These are phyloP conservation scores for Drosophila subobscura DNA, from an alignment of 1,140 invertebrate species.

Conservation along the genomic window DNA sequence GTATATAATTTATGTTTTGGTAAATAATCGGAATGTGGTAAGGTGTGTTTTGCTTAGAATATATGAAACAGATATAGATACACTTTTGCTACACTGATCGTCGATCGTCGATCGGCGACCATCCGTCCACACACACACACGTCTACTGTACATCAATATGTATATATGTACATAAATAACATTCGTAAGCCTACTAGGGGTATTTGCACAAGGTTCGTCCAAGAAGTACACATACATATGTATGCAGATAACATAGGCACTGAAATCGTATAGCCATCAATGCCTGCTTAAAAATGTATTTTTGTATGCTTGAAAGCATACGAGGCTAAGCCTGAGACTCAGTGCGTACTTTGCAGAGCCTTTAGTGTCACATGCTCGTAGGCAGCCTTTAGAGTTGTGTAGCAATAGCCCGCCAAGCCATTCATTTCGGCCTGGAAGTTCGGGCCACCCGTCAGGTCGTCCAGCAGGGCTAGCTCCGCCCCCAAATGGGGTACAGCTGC, in stretches of 20 bases:
- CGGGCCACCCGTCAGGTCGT: slow-evolving; percentile 77
- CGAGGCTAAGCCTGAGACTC: slow-evolving; percentile 11
- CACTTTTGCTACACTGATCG: slow-evolving; percentile 22
- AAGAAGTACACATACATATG: slow-evolving; percentile 10
- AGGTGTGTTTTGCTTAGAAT: slow-evolving; percentile 33
- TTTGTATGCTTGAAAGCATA: slow-evolving; percentile 2
- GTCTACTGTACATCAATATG: neutral
- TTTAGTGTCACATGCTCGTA: slow-evolving; percentile 64
- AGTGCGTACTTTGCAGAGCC: slow-evolving; percentile 47
- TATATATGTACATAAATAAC: slow-evolving; percentile 17
- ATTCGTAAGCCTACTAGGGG: slow-evolving; percentile 26
- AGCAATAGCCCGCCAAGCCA: slow-evolving; percentile 82
- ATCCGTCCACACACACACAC: no score
- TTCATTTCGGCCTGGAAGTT: slow-evolving; percentile 82
- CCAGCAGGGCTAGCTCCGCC: slow-evolving; percentile 77
- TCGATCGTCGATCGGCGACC: neutral
- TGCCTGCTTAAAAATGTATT: slow-evolving; percentile 22
- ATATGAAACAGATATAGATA: slow-evolving; percentile 44
- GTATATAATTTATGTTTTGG: slow-evolving; percentile 45
- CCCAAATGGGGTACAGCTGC: slow-evolving; percentile 82
- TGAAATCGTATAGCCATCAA: slow-evolving; percentile 23
- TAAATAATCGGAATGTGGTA: slow-evolving; percentile 45
- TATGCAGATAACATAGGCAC: slow-evolving; percentile 24
- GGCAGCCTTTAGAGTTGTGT: slow-evolving; percentile 78
- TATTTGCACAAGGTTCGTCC: slow-evolving; percentile 10